phyloP scores from a whole-genome alignment of 2,888 invertebrate species.

The Zygothrica quintamaculata region DNA sequence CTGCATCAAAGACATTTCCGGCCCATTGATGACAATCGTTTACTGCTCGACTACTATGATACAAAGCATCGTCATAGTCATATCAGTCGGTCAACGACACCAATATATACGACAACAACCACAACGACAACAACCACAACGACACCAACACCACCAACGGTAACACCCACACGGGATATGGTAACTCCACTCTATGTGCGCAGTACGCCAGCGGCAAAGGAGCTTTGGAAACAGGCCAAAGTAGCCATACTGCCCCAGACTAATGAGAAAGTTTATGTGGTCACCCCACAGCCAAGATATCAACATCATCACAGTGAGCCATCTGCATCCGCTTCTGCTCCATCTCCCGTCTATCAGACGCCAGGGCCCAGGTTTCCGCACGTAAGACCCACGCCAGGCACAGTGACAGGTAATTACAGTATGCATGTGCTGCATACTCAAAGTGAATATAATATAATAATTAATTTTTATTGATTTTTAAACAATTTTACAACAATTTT shows the following conservation, averaged over 20 bases:
- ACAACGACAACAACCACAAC: constrained; percentile 42
- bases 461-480: no score
- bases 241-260: constrained; percentile 91
- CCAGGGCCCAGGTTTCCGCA: constrained; percentile 83
- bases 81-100: constrained; percentile 29
- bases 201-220: constrained; percentile 63
- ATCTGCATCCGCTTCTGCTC: constrained; percentile 47
- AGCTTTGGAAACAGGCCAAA: constrained; percentile 88
- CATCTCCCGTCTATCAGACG: constrained; percentile 61
- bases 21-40: constrained; percentile 77
- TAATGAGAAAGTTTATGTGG: constrained; percentile 92
- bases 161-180: constrained; percentile 47
- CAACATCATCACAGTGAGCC: constrained; percentile 41
- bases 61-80: constrained; percentile 29
- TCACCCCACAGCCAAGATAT: constrained; percentile 89
- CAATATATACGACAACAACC: constrained; percentile 34
- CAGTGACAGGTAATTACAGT: constrained; percentile 72
- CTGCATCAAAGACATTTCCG: constrained; percentile 74
- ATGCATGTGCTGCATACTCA: no score
- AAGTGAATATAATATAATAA: no score
- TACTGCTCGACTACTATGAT: constrained; percentile 72
- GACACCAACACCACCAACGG: constrained; percentile 81
- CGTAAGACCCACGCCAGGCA: constrained; percentile 86
- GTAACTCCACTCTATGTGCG: constrained; percentile 76
- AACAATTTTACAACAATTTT: no score